Base-by-base conservation (phyloP, 2,888 invertebrate genomes). In the Loripinus fragilis region DNA sequence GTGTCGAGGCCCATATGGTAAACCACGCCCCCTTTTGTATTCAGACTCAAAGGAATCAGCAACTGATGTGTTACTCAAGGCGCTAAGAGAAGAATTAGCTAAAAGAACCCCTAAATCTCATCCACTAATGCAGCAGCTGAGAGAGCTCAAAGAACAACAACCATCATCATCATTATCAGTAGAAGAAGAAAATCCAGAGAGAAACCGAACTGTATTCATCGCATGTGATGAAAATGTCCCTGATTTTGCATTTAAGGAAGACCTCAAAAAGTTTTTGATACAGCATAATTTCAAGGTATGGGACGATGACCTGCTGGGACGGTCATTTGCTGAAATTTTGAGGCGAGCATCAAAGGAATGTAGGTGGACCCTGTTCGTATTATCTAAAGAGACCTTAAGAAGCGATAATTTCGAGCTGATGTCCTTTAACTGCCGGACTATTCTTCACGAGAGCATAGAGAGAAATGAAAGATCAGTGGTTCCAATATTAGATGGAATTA, bases 401-500 rank as follows among this genome's bases (percentile, higher is more conserved):
- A 68, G 25, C 7, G 20, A 55, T 20, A 33, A 75, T 10, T 75
- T 28, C 2, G 15, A 7, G 0, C 1, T 72, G 20, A 8, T 76
- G 38, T 55, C n/a, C 28, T 60, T 68, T 15, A 45, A 38, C 7
- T 72, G 42, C 7, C n/a, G 72, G 10, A 48, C 48, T 23, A 38
- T 66, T 23, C 38, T 76, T 7, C 71, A 76, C 17, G 10, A 72
- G 30, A 68, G 72, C 38, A 38, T 76, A 8, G 25, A 28, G 10
- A 30, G 55, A 7, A 67, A 72, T 35, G 67, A 76, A 41, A 45
- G 67, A 0, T 38, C 60, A 30, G 68, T 76, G 30, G 67, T 76
- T 25, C 76, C 76, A 7, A 45, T 76, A 2, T 25, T 76, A 33
- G 76, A 67, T 42, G 68, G 55, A 5, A 55, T 76, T 12, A n/a